Base-by-base conservation (phyloP, 2,888 invertebrate genomes). In the Chydorus sphaericus region DNA sequence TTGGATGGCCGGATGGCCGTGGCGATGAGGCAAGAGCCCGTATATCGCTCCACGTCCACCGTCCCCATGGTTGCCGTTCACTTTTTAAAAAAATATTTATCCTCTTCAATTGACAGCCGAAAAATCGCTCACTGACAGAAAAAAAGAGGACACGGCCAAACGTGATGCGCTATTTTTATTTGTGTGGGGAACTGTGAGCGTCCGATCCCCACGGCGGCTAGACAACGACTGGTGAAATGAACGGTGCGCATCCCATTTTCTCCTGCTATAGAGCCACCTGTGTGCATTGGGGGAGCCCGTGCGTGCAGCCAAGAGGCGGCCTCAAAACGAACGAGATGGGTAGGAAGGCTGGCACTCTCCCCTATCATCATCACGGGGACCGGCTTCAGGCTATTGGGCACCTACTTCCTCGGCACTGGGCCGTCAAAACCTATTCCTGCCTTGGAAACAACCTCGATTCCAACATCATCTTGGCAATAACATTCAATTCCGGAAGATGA, bases 11-110 rank as follows among this genome's bases (percentile, higher is more conserved):
- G 44, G 2, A 61, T 57, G 29, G 62, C 60, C 37, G 63, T 62
- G 31, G 76, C 74, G 61, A 79, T 78, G 60, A 80, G 67, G 66
- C 77, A 79, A 62, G 77, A 77, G 57, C 79, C 79, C 62, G 79
- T 76, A 67, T 79, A 80, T 63, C 77, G 73, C 71, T 80, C 79
- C 64, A 78, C 76, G 69, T 77, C 76, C 61, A 77, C 68, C 64
- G 55, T 55, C 31, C 55, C 55, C 55, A 55, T 55, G n/a, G 26
- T 49, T 10, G n/a, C n/a, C n/a, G n/a, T n/a, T n/a, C n/a, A n/a
- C n/a, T n/a, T n/a, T n/a, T n/a, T n/a, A n/a, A n/a, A n/a, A n/a
- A n/a, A n/a, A n/a, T n/a, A n/a, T n/a, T n/a, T n/a, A n/a, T n/a
- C n/a, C n/a, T n/a, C n/a, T n/a, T n/a, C n/a, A n/a, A n/a, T n/a